Evolutionary conservation across 2,888 invertebrate species (phyloP).

Genomic region (Synanthedon formicaeformis): DNA sequence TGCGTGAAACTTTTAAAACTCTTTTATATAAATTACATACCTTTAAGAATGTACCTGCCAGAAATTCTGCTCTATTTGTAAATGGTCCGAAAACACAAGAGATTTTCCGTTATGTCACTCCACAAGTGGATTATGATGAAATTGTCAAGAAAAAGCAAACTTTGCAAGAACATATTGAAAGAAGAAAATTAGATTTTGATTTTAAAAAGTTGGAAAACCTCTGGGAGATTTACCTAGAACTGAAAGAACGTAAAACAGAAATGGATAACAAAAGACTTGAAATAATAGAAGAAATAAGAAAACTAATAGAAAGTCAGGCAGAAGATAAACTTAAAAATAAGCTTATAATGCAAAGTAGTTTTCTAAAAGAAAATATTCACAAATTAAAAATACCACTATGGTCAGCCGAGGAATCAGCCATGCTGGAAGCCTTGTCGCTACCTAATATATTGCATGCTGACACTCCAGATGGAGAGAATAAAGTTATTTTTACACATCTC

Average conservation of each 20-base stretch:
- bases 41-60: conserved; percentile 18
- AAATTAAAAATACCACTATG: conserved; percentile 73
- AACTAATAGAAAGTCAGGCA: conserved; percentile 39
- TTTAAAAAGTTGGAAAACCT: conserved; percentile 66
- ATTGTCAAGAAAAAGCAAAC: conserved; percentile 58
- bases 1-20: conserved; percentile 25
- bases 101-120: conserved; percentile 75
- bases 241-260: conserved; percentile 56
- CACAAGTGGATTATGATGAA: conserved; percentile 75
- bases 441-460: conserved; percentile 77
- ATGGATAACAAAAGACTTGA: conserved; percentile 66
- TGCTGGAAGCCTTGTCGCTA: conserved; percentile 73
- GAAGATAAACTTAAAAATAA: conserved; percentile 54
- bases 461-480: conserved; percentile 64
- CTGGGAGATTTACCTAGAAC: conserved; percentile 73
- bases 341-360: conserved; percentile 66
- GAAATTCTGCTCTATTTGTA: conserved; percentile 74
- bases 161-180: conserved; percentile 66
- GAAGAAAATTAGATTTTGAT: conserved; percentile 67
- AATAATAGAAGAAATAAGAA: conserved; percentile 57
- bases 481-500: conserved; percentile 31
- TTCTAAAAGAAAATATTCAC: conserved; percentile 74
- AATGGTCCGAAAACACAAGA: conserved; percentile 78
- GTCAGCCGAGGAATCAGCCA: conserved; percentile 79
- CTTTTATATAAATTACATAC: conserved; percentile 14